Evolutionary conservation across 35 echinoderm and acorn worm species (phyloP), one percentile per base, ranked within the genome.

Genomic region (Ophioderma brevispina): DNA sequence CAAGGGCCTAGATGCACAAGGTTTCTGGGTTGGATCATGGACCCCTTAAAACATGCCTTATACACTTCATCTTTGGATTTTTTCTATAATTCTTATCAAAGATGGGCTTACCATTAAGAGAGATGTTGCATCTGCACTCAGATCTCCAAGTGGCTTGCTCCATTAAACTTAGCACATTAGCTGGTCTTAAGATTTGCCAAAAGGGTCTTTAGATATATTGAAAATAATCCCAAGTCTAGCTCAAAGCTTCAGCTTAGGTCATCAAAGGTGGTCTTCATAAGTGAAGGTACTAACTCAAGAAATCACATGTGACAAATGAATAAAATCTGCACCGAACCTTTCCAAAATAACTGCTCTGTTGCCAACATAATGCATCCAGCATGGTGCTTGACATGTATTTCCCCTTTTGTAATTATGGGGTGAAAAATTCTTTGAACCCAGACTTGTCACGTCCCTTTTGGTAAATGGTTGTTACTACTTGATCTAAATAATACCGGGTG

Each of bases 161-260:
- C 0, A 92, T 93, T 34, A 89, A 25, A 0, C 76, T 31, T 15
- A 93, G 75, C 0, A 92, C 19, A 6, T 86, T 78, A 18, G 86
- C 63, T 36, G 28, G 0, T 39, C 43, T 83, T 82, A 25, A 81
- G 13, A 40, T 40, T 13, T 64, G 78, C 90, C 84, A 92, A 92
- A 78, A 35, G 90, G 82, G 18, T 37, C 84, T 36, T 76, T 92
- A n/a, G 87, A 31, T 0, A 55, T 13, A 33, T 93, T 93, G 30
- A 75, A 37, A 1, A 87, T 38, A n/a, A 92, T 0, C 91, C 84
- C 0, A 87, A 39, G 0, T 84, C 91, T 32, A 31, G 21, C 31
- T n/a, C n/a, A n/a, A n/a, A 92, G 63, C 31, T n/a, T 87, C 91
- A 11, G 91, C 91, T 10, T 2, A 59, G 46, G 82, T 93, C 91